These are phyloP conservation scores for Campylomormyrus tamandua DNA, from an alignment of 2,113 vertebrate genomes.

Conservation along the genomic window DNA sequence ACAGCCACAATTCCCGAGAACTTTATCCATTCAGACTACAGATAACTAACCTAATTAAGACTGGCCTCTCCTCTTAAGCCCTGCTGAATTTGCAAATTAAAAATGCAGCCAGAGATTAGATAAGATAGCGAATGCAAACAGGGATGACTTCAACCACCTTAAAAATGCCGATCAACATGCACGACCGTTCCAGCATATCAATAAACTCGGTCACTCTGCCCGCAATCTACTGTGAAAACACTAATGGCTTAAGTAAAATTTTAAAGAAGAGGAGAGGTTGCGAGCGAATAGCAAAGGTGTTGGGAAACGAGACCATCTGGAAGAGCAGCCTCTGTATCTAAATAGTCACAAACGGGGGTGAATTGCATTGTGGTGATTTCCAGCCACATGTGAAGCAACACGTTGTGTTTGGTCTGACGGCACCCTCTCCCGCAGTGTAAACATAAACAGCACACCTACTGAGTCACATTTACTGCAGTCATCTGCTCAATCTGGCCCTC, in stretches of 20 bases:
- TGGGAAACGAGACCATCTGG: constrained; percentile 27
- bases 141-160: constrained; percentile 34
- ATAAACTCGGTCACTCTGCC: constrained; percentile 32
- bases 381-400: constrained; percentile 37
- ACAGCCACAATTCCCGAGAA: constrained; percentile 51
- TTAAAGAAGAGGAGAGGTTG: background rate
- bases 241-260: constrained; percentile 12
- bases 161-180: constrained; percentile 40
- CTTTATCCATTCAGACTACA: constrained; percentile 54
- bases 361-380: constrained; percentile 37
- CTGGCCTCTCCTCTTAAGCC: constrained; percentile 44
- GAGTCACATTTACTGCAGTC: constrained; percentile 54
- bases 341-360: constrained; percentile 33
- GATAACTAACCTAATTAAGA: constrained; percentile 69
- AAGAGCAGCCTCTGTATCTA: constrained; percentile 20
- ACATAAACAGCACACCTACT: constrained; percentile 60
- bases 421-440: constrained; percentile 39
- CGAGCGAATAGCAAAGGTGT: background rate
- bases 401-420: constrained; percentile 38
- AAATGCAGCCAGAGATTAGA: constrained; percentile 53
- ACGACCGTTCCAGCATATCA: constrained; percentile 36
- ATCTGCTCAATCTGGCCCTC: constrained; percentile 21
- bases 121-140: constrained; percentile 60
- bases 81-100: constrained; percentile 56
- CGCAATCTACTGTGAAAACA: background rate